These are phyloP conservation scores for Archips crataeganus DNA, from an alignment of 2,888 invertebrate genomes.

Conservation along the genomic window DNA sequence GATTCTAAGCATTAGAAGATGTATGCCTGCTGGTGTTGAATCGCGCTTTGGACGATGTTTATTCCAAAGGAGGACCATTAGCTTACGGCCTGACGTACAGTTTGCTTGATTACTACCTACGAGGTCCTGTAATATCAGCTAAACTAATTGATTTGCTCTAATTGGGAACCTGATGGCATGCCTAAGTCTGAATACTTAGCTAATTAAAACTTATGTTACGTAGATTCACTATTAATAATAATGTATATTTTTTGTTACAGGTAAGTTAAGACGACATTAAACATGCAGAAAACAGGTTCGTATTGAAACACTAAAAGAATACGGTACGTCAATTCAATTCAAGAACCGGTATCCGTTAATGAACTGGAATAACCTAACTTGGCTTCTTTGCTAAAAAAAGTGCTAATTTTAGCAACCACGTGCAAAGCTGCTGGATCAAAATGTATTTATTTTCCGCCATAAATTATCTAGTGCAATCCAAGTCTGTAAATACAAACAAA, in stretches of 20 bases:
- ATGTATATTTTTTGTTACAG: constrained; percentile 43
- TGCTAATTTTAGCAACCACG: background rate
- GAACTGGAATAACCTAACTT: background rate
- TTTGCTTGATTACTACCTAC: constrained; percentile 21
- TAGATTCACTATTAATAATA: background rate
- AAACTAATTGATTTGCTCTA: constrained; percentile 4
- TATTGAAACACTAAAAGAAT: background rate
- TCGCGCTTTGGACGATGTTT: constrained; percentile 28
- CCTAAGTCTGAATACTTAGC: constrained; percentile 16
- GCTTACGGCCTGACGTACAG: constrained; percentile 12
- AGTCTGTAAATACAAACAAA: background rate
- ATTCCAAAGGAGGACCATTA: constrained; percentile 20
- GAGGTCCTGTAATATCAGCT: constrained; percentile 4
- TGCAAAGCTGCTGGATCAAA: background rate
- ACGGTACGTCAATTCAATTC: background rate
- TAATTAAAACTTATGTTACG: constrained; percentile 4
- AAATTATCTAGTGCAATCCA: background rate
- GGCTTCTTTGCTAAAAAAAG: background rate
- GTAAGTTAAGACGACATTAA: constrained; percentile 41
- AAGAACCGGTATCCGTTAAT: background rate
- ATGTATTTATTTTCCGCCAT: background rate
- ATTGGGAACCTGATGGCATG: background rate
- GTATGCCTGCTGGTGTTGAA: constrained; percentile 26
- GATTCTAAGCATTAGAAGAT: constrained; percentile 13
- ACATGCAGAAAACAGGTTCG: background rate